Conservation (phyloP, 2,888 invertebrate species). For the Drymonia ruficornis region DNA sequence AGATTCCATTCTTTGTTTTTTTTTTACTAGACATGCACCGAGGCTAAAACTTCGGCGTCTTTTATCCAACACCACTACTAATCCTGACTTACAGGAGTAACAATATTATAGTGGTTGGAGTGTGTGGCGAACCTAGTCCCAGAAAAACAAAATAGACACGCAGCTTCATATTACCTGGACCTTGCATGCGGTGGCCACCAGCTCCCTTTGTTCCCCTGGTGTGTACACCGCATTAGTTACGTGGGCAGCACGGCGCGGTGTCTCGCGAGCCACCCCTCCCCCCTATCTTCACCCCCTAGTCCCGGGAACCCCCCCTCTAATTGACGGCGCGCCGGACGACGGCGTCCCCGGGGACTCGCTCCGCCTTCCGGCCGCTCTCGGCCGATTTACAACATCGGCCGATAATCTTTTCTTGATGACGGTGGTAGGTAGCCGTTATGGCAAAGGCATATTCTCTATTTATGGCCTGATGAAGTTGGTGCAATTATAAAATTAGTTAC, state of each 20-base stretch:
- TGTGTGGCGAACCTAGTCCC: too few species aligned
- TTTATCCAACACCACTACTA: too few species aligned
- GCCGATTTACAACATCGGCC: constrained; percentile 76
- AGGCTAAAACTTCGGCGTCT: too few species aligned
- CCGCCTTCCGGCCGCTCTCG: constrained; percentile 65
- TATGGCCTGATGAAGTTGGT: too few species aligned
- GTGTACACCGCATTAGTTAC: constrained; percentile 21
- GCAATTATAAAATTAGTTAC: too few species aligned
- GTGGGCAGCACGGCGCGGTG: constrained; percentile 42
- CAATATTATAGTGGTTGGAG: too few species aligned
- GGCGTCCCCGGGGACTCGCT: constrained; percentile 66
- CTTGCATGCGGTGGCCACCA: too few species aligned
- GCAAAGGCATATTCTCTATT: neutral
- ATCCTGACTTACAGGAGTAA: too few species aligned
- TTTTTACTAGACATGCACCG: too few species aligned
- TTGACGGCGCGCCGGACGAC: constrained; percentile 77
- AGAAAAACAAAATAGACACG: too few species aligned
- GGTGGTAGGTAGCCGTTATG: constrained; percentile 32
- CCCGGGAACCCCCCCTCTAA: constrained; percentile 66
- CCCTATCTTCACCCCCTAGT: constrained; percentile 34
- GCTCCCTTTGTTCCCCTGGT: neutral
- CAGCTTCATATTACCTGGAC: too few species aligned
- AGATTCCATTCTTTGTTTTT: too few species aligned
- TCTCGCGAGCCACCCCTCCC: constrained; percentile 47
- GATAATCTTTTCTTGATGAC: constrained; percentile 83